phyloP scores from a whole-genome alignment of 2,888 invertebrate genomes.

The Cremastobaeus sp. region DNA sequence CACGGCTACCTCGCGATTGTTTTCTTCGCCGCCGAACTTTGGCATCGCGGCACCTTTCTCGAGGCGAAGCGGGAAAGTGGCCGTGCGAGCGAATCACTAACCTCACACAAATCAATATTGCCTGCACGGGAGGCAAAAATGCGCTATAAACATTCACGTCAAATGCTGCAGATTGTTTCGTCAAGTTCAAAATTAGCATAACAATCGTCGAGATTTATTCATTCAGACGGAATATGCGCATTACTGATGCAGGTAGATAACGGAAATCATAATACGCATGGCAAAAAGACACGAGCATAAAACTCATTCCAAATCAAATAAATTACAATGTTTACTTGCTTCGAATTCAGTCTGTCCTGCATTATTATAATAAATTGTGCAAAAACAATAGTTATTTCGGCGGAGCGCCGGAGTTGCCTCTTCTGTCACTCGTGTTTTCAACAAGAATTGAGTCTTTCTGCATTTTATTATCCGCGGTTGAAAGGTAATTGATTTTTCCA shows the following conservation, averaged over 20 bases:
- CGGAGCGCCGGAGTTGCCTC: too few relatives aligned
- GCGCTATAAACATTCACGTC: constrained; percentile 23
- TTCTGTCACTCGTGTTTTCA: too few relatives aligned
- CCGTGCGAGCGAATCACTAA: constrained; percentile 12
- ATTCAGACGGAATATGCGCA: constrained; percentile 43
- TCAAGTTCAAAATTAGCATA: constrained; percentile 54
- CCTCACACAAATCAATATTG: constrained; percentile 38
- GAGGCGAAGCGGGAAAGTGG: too few relatives aligned
- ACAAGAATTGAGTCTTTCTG: too few relatives aligned
- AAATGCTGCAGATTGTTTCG: constrained; percentile 42
- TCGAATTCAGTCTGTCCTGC: neutral
- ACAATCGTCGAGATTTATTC: constrained; percentile 45
- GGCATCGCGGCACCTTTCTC: too few relatives aligned
- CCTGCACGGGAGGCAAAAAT: constrained; percentile 14
- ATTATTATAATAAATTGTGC: constrained; percentile 1
- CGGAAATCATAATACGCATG: constrained; percentile 29
- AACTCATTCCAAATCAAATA: constrained; percentile 25
- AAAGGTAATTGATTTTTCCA: too few relatives aligned
- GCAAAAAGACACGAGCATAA: constrained; percentile 20
- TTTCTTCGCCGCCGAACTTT: constrained; percentile 18
- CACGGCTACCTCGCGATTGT: constrained; percentile 12
- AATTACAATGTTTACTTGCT: constrained; percentile 23
- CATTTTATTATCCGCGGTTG: too few relatives aligned
- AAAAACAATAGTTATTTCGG: constrained; percentile 6
- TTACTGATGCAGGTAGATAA: constrained; percentile 38